These are phyloP conservation scores for Schizothorax lantsangensis DNA, from an alignment of 2,797 vertebrate genomes.

Conservation along the genomic window DNA sequence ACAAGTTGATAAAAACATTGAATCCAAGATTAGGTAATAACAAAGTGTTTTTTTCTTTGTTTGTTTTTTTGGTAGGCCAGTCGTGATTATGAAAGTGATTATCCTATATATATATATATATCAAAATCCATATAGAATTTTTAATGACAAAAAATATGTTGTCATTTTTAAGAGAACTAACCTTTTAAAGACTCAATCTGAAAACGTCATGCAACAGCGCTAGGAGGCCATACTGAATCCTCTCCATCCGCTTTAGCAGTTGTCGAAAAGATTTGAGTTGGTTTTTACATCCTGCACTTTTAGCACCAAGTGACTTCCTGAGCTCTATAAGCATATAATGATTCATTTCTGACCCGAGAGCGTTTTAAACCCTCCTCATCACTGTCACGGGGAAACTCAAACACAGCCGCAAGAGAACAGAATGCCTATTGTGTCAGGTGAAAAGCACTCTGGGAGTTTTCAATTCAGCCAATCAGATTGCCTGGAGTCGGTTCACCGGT, in stretches of 20 bases:
- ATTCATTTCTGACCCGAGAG: neutral
- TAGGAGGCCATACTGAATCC: neutral
- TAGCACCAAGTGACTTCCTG: neutral
- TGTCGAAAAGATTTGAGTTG: neutral
- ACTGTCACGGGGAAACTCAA: neutral
- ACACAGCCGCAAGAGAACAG: neutral
- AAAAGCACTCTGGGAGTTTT: conserved; percentile 42
- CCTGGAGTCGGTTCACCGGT: neutral
- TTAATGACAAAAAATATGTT: no score
- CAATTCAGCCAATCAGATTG: neutral
- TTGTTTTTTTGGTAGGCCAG: no score
- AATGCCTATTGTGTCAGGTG: neutral
- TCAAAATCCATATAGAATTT: no score
- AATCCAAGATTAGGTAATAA: no score
- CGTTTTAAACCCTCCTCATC: neutral
- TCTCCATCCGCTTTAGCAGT: conserved; percentile 16
- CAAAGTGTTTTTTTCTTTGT: no score
- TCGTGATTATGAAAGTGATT: no score
- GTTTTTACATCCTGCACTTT: neutral
- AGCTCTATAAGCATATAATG: conserved; percentile 4
- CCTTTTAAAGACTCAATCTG: neutral
- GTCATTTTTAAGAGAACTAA: neutral
- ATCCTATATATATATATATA: no score
- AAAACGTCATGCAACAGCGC: neutral
- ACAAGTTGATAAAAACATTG: neutral